Conservation (phyloP, 1,140 invertebrate genomes). For the Coelopa frigida region DNA sequence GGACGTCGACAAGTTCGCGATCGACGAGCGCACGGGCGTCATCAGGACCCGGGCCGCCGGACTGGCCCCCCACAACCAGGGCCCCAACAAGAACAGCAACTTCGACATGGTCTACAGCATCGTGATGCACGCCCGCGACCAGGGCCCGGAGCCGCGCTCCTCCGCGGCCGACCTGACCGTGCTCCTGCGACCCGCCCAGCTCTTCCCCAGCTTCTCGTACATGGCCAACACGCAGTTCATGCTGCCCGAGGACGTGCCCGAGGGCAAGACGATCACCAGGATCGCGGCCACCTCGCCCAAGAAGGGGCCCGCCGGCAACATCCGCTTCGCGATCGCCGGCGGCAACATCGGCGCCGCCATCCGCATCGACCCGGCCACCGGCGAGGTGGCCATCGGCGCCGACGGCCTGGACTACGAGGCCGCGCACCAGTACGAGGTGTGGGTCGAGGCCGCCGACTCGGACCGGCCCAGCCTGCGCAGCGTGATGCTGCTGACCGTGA, state of each 20-base stretch:
- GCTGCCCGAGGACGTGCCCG: constrained; percentile 68
- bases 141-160: constrained; percentile 55
- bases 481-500: constrained; percentile 68
- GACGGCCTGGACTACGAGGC: constrained; percentile 84
- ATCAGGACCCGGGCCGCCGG: constrained; percentile 63
- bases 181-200: constrained; percentile 59
- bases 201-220: constrained; percentile 68
- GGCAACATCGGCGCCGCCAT: constrained; percentile 84
- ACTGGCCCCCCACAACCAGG: too few species aligned
- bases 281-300: constrained; percentile 68
- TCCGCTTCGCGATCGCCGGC: constrained; percentile 80
- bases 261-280: constrained; percentile 64
- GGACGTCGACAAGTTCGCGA: constrained; percentile 66
- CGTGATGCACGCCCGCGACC: constrained; percentile 65
- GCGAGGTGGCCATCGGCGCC: constrained; percentile 68
- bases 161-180: constrained; percentile 63
- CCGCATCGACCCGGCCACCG: constrained; percentile 67
- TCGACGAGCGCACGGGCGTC: constrained; percentile 73
- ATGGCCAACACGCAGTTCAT: constrained; percentile 63
- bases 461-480: constrained; percentile 71
- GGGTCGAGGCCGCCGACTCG: constrained; percentile 84
- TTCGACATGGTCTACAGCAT: constrained; percentile 59
- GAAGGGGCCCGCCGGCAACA: constrained; percentile 55
- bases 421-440: constrained; percentile 75
- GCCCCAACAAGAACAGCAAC: constrained; percentile 16